Conservation (phyloP, 2,113 vertebrate genomes). For the Erinaceus europaeus region DNA sequence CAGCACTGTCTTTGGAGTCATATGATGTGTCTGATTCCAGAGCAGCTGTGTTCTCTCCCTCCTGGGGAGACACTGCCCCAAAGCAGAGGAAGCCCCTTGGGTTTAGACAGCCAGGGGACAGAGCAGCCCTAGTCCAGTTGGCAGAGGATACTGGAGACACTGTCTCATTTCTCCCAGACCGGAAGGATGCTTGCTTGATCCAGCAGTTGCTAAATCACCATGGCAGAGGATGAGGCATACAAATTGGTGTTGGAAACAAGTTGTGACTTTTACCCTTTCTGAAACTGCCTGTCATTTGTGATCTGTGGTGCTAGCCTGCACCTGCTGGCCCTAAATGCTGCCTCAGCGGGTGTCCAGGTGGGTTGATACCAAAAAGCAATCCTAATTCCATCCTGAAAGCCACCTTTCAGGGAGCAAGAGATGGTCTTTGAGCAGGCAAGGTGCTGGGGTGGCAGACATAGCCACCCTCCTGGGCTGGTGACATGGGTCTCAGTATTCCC, state of each 20-base stretch:
- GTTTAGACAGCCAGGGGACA: background rate
- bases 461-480: background rate
- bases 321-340: background rate
- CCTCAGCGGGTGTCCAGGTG: background rate
- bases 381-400: background rate
- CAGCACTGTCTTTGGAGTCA: background rate
- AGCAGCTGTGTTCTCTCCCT: background rate
- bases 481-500: background rate
- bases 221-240: slow-evolving; percentile 72
- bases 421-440: background rate
- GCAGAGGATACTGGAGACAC: background rate
- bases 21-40: background rate
- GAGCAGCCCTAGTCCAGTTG: background rate
- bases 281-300: slow-evolving; percentile 43
- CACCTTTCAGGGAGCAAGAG: background rate
- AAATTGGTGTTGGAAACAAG: slow-evolving; percentile 71
- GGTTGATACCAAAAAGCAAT: background rate
- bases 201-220: slow-evolving; percentile 40
- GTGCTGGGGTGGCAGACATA: background rate
- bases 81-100: background rate
- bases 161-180: background rate
- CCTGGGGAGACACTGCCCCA: background rate
- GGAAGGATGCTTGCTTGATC: slow-evolving; percentile 54
- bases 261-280: slow-evolving; percentile 72
- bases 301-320: background rate